A percentile compares a stretch with the other conserved stretches of the same genome.
Evolutionary conservation across 35 echinoderm and acorn worm species (phyloP).

Genomic region (Anneissia japonica): DNA sequence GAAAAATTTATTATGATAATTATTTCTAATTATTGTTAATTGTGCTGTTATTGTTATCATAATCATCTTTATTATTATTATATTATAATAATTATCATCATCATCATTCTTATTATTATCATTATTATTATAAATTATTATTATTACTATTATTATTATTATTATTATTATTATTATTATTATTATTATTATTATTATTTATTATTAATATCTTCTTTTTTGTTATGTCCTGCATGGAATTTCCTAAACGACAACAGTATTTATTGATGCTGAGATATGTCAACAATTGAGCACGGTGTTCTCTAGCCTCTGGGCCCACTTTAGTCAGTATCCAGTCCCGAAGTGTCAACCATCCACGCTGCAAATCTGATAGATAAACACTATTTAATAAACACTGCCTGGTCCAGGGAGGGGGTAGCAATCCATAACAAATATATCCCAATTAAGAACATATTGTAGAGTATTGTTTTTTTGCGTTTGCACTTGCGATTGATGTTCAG

Average conservation of each 20-base stretch:
- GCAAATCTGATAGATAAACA: neutral
- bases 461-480: neutral
- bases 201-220: too few species aligned
- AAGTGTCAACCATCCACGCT: neutral
- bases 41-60: too few species aligned
- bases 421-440: neutral
- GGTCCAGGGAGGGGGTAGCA: neutral
- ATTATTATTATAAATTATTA: too few species aligned
- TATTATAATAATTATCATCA: too few species aligned
- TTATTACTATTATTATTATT: neutral
- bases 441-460: neutral
- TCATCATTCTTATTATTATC: too few species aligned
- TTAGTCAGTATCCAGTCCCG: neutral
- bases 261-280: neutral
- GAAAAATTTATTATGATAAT: too few species aligned
- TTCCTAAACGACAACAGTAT: neutral
- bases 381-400: neutral
- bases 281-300: neutral
- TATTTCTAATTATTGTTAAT: too few species aligned
- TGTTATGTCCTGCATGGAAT: too few species aligned
- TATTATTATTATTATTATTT: neutral
- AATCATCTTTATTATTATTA: too few species aligned
- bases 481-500: neutral
- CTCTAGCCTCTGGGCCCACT: neutral
- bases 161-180: neutral